Percentiles rank a stretch among this genome's conserved stretches.
These are phyloP conservation scores for Ormyrus pomaceus DNA, from an alignment of 2,888 invertebrate species.

Conservation along the genomic window DNA sequence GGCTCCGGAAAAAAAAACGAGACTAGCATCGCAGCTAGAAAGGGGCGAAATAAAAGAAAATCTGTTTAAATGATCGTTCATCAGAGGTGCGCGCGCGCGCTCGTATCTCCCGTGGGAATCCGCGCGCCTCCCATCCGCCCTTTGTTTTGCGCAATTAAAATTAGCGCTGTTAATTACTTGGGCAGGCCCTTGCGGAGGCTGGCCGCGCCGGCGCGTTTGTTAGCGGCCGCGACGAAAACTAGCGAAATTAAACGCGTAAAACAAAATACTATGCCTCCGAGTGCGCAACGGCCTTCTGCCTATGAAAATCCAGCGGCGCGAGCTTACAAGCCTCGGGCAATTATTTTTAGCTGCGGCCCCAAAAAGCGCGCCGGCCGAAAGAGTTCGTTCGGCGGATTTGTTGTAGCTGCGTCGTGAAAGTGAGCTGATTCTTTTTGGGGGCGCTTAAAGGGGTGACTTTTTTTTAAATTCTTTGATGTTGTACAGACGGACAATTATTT, in stretches of 20 bases:
- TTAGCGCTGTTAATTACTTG: slow-evolving; percentile 74
- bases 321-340: slow-evolving; percentile 7
- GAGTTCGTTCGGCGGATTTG: too few species aligned
- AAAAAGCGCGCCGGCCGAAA: too few species aligned
- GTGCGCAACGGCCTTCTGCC: slow-evolving; percentile 64
- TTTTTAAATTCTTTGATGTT: too few species aligned
- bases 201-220: slow-evolving; percentile 62
- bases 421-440: too few species aligned
- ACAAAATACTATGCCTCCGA: slow-evolving; percentile 66
- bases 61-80: slow-evolving; percentile 71
- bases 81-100: slow-evolving; percentile 60
- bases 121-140: slow-evolving; percentile 67
- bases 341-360: not conserved
- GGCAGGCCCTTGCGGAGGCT: slow-evolving; percentile 12
- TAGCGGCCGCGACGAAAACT: slow-evolving; percentile 65
- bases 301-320: not conserved
- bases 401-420: not conserved
- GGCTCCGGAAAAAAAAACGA: not conserved
- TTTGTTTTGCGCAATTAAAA: slow-evolving; percentile 74
- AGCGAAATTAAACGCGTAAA: slow-evolving; percentile 68
- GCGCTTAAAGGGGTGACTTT: too few species aligned
- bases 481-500: too few species aligned
- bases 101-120: slow-evolving; percentile 68
- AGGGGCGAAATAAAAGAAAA: slow-evolving; percentile 60
- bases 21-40: not conserved